Base-by-base conservation (phyloP, 2,888 invertebrate species). In the Andrena fulva region DNA sequence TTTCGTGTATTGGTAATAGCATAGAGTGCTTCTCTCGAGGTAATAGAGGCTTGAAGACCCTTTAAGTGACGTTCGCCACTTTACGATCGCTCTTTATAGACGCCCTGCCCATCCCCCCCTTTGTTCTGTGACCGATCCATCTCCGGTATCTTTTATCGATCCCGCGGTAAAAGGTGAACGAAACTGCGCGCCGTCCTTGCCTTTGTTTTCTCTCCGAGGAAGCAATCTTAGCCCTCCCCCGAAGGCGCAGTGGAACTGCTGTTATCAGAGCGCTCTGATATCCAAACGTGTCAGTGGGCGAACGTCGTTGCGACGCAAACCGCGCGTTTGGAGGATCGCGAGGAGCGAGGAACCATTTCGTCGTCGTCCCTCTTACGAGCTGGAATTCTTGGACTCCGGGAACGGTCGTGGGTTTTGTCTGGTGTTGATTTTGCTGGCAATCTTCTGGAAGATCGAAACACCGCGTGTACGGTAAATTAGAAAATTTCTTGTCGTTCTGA, bases 1-100 rank as follows among this genome's bases (percentile, higher is more conserved):
- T 90, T 90, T 89, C 86, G 80, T 86, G 85, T 90, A 91, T 91
- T 89, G 89, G 89, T 90, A 90, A 91, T 91, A 89, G 91, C 82
- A 72, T 71, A 88, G 87, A 91, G 91, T 88, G 89, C 87, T 85
- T 82, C 86, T 90, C 84, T 89, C 87, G 86, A 89, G 89, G 91
- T 91, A 90, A 91, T 90, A 89, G 91, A 86, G 81, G 82, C 84
- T 84, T 71, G 80, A 89, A 88, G 89, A 86, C 82, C 84, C 90
- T 87, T 85, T 89, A 90, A 90, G 90, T 85, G 89, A 85, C 84
- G 85, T 88, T 90, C 82, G 85, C 79, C 88, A 88, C 87, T 90
- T 90, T 88, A 88, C 88, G 80, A 88, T 85, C 84, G 85, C 79
- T 84, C 77, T 85, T 79, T 80, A 82, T 74, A 70, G 68, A 70